Conservation (phyloP, 2,888 invertebrate genomes). For the Cremastinae sp. region DNA sequence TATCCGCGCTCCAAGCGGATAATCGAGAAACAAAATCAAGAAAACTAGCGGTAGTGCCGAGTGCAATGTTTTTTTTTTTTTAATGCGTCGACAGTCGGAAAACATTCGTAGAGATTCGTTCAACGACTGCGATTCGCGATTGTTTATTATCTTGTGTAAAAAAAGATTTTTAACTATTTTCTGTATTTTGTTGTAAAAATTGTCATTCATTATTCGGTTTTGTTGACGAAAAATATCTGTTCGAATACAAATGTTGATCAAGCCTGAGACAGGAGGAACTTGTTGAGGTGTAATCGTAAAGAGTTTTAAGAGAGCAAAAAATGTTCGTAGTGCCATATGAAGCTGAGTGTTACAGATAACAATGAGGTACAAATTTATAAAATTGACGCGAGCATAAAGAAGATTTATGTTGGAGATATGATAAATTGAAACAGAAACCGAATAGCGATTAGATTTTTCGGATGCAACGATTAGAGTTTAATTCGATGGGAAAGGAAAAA, state of each 20-base stretch:
- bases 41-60: conserved; percentile 15
- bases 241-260: neutral
- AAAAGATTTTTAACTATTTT: conserved; percentile 41
- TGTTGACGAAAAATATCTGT: conserved; percentile 15
- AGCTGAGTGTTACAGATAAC: neutral
- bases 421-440: conserved; percentile 57
- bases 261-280: conserved; percentile 39
- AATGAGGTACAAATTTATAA: neutral
- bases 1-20: neutral
- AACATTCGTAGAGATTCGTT: conserved; percentile 36
- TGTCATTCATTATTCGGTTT: neutral
- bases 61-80: conserved; percentile 49
- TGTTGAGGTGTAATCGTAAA: neutral
- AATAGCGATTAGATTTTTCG: conserved; percentile 37
- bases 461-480: conserved; percentile 16
- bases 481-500: conserved; percentile 15
- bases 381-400: neutral
- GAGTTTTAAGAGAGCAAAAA: neutral
- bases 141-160: conserved; percentile 25
- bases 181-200: neutral
- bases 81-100: conserved; percentile 10
- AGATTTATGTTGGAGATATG: conserved; percentile 23
- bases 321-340: conserved; percentile 30
- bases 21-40: conserved; percentile 8
- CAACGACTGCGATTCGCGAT: conserved; percentile 36